These are phyloP conservation scores for Columba guinea DNA, from an alignment of 2,797 vertebrate species.

Conservation along the genomic window DNA sequence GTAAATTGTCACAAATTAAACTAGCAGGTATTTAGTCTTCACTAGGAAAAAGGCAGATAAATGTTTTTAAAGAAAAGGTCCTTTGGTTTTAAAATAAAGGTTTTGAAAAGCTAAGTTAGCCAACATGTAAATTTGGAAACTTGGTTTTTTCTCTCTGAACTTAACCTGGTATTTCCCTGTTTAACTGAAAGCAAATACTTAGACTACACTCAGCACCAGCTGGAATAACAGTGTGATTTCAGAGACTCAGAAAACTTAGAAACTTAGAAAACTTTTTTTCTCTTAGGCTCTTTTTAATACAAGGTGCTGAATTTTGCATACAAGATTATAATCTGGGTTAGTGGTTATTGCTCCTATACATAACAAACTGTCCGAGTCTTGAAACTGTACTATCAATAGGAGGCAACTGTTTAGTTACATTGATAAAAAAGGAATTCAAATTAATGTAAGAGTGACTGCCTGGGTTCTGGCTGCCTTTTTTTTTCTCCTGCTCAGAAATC, in stretches of 20 bases:
- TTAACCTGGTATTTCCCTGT: neutral
- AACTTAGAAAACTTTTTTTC: neutral
- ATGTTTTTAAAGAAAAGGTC: neutral
- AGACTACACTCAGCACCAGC: neutral
- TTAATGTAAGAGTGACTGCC: neutral
- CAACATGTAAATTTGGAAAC: neutral
- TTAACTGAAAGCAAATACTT: slow-evolving; percentile 1
- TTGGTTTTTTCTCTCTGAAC: neutral
- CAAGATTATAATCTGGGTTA: neutral
- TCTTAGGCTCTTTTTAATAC: neutral
- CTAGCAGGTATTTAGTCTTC: neutral
- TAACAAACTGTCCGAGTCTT: neutral
- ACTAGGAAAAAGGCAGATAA: neutral
- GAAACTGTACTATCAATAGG: neutral
- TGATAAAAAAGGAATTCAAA: neutral
- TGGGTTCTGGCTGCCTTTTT: neutral
- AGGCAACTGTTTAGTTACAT: neutral
- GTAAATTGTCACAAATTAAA: neutral
- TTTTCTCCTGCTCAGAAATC: neutral
- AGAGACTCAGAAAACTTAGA: neutral
- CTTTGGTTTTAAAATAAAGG: neutral
- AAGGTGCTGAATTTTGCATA: neutral
- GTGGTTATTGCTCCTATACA: neutral
- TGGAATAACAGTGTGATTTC: slow-evolving; percentile 12
- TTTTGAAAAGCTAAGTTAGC: neutral